Conservation (phyloP, 2,113 vertebrate genomes). For the Epinephelus lanceolatus region DNA sequence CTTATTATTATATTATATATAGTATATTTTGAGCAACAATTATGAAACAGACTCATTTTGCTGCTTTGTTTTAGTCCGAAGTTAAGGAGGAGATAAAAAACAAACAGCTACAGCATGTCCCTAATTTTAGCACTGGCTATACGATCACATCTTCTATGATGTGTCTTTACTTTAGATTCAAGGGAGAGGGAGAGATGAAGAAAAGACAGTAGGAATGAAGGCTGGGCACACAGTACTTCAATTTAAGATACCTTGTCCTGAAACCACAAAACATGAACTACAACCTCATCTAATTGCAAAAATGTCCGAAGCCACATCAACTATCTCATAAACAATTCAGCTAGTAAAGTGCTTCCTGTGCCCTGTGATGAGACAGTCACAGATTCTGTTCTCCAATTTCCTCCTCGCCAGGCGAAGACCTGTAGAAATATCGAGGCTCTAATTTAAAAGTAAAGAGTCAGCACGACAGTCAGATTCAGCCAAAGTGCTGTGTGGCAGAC, state of each 20-base stretch:
- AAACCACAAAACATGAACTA: conserved; percentile 5
- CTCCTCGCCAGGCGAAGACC: conserved; percentile 19
- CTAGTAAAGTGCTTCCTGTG: conserved; percentile 11
- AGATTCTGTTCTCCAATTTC: conserved; percentile 37
- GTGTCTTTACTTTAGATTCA: background rate
- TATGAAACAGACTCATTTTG: background rate
- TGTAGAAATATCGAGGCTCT: conserved; percentile 40
- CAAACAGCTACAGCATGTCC: background rate
- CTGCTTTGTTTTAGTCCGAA: background rate
- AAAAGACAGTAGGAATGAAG: background rate
- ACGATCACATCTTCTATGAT: background rate
- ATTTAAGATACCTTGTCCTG: background rate
- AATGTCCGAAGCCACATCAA: conserved; percentile 2
- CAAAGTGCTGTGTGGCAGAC: conserved; percentile 46
- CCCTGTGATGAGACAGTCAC: conserved; percentile 14
- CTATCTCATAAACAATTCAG: conserved; percentile 27
- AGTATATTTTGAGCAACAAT: background rate
- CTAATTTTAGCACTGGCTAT: background rate
- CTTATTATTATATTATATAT: too few relatives aligned
- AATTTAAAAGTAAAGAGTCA: conserved; percentile 61
- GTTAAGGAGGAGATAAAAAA: background rate
- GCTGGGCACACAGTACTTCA: background rate
- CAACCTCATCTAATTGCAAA: background rate
- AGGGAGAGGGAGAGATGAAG: background rate
- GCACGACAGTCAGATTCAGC: conserved; percentile 27